A percentile compares a stretch with the other conserved stretches of the same genome.
phyloP scores from a whole-genome alignment of 2,797 vertebrate species.

The Gallirallus australis region DNA sequence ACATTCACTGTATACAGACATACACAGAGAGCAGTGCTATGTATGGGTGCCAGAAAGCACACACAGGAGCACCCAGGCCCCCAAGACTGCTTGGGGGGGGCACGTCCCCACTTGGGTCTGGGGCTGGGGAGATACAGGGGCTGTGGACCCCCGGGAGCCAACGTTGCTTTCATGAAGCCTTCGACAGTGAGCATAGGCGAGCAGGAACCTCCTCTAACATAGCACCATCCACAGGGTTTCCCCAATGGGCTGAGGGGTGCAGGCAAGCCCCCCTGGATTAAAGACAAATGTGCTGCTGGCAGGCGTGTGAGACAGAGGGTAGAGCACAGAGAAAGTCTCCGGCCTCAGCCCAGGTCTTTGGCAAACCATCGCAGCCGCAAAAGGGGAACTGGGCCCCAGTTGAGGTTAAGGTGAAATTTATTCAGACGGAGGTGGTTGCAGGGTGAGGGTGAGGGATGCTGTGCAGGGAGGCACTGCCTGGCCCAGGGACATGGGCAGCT shows the following conservation, averaged over 20 bases:
- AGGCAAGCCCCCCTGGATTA: not conserved
- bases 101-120: not conserved
- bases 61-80: fast-evolving
- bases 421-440: constrained; percentile 24
- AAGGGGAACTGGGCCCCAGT: not conserved
- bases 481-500: not conserved
- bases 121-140: not conserved
- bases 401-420: constrained; percentile 68
- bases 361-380: not conserved
- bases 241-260: not conserved
- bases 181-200: not conserved
- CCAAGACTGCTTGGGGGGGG: not conserved
- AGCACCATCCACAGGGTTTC: constrained; percentile 62
- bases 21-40: not conserved
- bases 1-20: constrained; percentile 32
- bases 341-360: not conserved
- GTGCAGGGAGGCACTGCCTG: not conserved
- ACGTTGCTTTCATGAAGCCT: constrained; percentile 2
- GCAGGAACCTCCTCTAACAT: constrained; percentile 26
- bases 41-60: not conserved
- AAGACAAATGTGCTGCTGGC: not conserved
- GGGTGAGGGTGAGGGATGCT: not conserved
- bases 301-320: not conserved
- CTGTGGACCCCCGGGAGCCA: fast-evolving
- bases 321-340: not conserved